These are phyloP conservation scores for Girardia tigrina DNA, from an alignment of 2,888 invertebrate species.

Conservation along the genomic window DNA sequence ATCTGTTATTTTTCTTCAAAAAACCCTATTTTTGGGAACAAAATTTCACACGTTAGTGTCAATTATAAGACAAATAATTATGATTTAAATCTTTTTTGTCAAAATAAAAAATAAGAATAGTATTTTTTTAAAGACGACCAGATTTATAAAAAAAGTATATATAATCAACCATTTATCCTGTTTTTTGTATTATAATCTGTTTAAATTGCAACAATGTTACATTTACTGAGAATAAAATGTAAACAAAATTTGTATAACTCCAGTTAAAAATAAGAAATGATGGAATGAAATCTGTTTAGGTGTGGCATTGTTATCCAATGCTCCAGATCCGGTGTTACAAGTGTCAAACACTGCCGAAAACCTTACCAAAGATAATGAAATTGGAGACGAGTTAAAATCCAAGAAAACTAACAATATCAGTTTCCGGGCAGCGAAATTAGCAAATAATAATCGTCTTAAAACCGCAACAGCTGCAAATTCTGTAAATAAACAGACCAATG, in stretches of 20 bases:
- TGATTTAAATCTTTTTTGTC: too few relatives aligned
- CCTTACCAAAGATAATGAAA: background rate
- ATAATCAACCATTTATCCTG: too few relatives aligned
- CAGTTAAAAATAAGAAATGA: too few relatives aligned
- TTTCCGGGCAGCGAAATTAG: background rate
- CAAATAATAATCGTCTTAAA: background rate
- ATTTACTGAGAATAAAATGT: background rate
- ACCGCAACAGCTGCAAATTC: background rate
- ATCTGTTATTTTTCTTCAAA: too few relatives aligned
- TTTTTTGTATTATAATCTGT: too few relatives aligned
- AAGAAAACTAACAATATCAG: background rate
- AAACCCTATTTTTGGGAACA: too few relatives aligned
- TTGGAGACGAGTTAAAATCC: background rate
- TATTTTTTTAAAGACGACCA: too few relatives aligned
- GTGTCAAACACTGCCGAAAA: background rate
- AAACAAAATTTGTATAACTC: too few relatives aligned
- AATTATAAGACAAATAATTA: too few relatives aligned
- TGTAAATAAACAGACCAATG: background rate
- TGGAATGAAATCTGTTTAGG: too few relatives aligned
- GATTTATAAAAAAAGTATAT: background rate
- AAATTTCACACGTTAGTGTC: too few relatives aligned
- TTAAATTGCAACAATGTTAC: background rate
- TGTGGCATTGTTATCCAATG: constrained; percentile 73
- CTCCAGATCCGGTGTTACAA: constrained; percentile 53
- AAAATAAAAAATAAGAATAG: too few relatives aligned